Evolutionary conservation across 1,140 invertebrate species (phyloP).

Genomic region (Telenomus remus): DNA sequence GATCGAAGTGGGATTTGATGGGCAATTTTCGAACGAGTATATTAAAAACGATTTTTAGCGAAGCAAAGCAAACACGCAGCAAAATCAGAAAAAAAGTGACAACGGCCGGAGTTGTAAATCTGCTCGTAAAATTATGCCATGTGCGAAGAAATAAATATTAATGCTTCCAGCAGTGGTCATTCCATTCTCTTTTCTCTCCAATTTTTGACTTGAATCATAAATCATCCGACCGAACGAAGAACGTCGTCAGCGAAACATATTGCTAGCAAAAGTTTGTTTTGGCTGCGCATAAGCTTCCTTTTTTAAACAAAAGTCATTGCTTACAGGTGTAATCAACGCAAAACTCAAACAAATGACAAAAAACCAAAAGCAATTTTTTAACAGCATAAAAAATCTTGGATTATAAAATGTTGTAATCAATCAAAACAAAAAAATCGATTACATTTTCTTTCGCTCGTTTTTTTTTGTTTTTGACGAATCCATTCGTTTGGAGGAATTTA

Average conservation of each 20-base stretch:
- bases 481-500: too few relatives aligned
- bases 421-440: not conserved
- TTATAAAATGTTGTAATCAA: not conserved
- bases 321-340: too few relatives aligned
- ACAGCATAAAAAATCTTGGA: too few relatives aligned
- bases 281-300: slow-evolving; percentile 42
- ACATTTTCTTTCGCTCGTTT: too few relatives aligned
- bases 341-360: too few relatives aligned
- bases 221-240: slow-evolving; percentile 61
- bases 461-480: slow-evolving; percentile 3
- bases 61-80: slow-evolving; percentile 54
- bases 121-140: slow-evolving; percentile 62
- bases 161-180: slow-evolving; percentile 63
- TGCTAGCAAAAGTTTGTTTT: slow-evolving; percentile 63
- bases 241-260: slow-evolving; percentile 66
- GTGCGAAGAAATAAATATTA: slow-evolving; percentile 67
- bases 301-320: slow-evolving; percentile 33
- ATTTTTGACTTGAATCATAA: slow-evolving; percentile 63
- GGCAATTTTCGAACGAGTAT: slow-evolving; percentile 53
- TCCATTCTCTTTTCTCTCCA: slow-evolving; percentile 58
- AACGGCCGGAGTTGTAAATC: slow-evolving; percentile 62
- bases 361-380: too few relatives aligned
- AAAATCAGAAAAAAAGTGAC: slow-evolving; percentile 63
- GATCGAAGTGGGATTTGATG: too few relatives aligned
- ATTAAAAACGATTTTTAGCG: slow-evolving; percentile 58